Conservation (phyloP, 2,888 invertebrate genomes). For the Drosophila borealis region DNA sequence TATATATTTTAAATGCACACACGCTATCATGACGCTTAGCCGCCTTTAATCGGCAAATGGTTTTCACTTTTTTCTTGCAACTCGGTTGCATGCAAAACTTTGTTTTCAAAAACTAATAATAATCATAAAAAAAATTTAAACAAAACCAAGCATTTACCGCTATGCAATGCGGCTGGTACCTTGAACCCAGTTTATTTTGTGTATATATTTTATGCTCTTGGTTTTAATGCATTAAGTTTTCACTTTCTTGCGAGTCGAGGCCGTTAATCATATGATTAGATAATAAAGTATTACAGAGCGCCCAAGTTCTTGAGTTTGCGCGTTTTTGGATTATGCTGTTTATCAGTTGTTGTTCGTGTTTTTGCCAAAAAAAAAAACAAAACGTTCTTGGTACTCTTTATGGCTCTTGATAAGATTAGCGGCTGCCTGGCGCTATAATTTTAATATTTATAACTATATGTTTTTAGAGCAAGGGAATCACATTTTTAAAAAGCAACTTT, state of each 20-base stretch:
- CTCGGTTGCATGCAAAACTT: slow-evolving; percentile 57
- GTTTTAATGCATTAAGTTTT: slow-evolving; percentile 40
- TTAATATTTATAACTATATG: slow-evolving; percentile 7
- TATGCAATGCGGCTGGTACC: slow-evolving; percentile 50
- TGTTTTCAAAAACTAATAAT: slow-evolving; percentile 24
- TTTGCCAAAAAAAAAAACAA: slow-evolving; percentile 30
- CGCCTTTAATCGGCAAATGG: slow-evolving; percentile 47
- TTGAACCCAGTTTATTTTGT: slow-evolving; percentile 46
- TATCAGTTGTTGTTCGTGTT: slow-evolving; percentile 43
- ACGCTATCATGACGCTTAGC: slow-evolving; percentile 24
- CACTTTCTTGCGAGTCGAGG: slow-evolving; percentile 52
- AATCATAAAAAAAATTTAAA: background rate
- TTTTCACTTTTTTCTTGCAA: slow-evolving; percentile 56
- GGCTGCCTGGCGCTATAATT: slow-evolving; percentile 22
- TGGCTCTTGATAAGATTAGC: slow-evolving; percentile 48
- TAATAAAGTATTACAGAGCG: slow-evolving; percentile 49
- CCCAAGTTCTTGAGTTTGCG: slow-evolving; percentile 30
- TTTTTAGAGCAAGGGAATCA: too few species aligned
- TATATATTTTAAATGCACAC: background rate
- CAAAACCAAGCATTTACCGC: slow-evolving; percentile 33
- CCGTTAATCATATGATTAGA: slow-evolving; percentile 67
- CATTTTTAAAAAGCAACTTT: too few species aligned
- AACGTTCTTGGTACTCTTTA: slow-evolving; percentile 18
- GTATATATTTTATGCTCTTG: slow-evolving; percentile 27
- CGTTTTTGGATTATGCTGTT: slow-evolving; percentile 46